These are phyloP conservation scores for Myotis daubentonii DNA, from an alignment of 2,797 vertebrate species.

Conservation along the genomic window DNA sequence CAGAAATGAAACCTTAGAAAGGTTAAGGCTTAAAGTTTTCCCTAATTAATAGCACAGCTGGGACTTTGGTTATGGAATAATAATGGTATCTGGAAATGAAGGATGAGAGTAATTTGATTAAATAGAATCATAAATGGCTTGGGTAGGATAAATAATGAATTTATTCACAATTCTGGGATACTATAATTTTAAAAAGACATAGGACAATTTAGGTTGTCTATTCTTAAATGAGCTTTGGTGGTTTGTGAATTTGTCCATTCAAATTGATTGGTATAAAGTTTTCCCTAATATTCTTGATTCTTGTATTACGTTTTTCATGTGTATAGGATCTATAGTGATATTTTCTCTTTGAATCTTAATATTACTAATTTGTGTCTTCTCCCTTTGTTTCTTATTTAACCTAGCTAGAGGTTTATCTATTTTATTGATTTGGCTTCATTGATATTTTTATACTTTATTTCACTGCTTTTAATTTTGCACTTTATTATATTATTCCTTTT, in stretches of 20 bases:
- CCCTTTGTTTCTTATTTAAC: conserved; percentile 9
- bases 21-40: neutral
- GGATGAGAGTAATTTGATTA: neutral
- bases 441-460: conserved; percentile 24
- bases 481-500: neutral
- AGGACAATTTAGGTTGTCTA: neutral
- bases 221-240: neutral
- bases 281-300: neutral
- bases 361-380: neutral
- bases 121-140: neutral
- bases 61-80: neutral
- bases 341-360: conserved; percentile 24
- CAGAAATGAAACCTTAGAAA: neutral
- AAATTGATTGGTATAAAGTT: neutral
- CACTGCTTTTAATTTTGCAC: neutral
- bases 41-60: neutral
- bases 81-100: conserved; percentile 2
- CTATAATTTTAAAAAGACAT: neutral
- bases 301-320: neutral
- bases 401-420: neutral
- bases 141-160: neutral
- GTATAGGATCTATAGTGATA: neutral
- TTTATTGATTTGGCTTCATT: neutral
- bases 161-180: neutral
- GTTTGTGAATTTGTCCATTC: conserved; percentile 10